phyloP scores from a whole-genome alignment of 2,888 invertebrate genomes.

The Epirrhoe tristata region DNA sequence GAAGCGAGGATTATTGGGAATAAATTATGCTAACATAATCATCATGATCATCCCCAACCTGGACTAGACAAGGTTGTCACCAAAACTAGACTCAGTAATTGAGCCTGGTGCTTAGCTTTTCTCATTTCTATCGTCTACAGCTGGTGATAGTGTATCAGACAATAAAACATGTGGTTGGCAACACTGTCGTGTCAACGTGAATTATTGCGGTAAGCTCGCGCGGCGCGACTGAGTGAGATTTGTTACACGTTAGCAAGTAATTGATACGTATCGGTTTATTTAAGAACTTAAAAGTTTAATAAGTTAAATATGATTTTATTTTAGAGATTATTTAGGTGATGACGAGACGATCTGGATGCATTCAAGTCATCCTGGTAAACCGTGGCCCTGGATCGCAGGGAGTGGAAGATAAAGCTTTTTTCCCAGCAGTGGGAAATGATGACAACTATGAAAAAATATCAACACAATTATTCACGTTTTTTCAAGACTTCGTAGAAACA shows the following conservation, averaged over 20 bases:
- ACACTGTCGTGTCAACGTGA: conserved; percentile 15
- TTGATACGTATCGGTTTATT: conserved; percentile 18
- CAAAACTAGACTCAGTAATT: background rate
- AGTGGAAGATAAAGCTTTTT: too few relatives aligned
- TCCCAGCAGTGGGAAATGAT: too few relatives aligned
- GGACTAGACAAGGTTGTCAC: background rate
- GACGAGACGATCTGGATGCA: too few relatives aligned
- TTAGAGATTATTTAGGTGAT: too few relatives aligned
- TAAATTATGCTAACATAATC: too few relatives aligned
- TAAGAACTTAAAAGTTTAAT: background rate
- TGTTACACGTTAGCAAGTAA: conserved; percentile 18
- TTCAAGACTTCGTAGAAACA: too few relatives aligned
- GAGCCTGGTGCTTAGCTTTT: background rate
- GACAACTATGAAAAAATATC: too few relatives aligned
- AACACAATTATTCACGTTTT: too few relatives aligned
- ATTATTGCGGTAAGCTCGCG: conserved; percentile 16
- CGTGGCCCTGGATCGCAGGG: too few relatives aligned
- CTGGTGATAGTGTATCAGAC: background rate
- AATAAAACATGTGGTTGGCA: conserved; percentile 1
- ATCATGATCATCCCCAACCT: background rate
- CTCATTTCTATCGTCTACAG: background rate
- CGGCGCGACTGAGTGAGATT: conserved; percentile 16
- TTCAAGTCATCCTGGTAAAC: too few relatives aligned
- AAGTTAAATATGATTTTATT: background rate
- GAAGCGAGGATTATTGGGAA: too few relatives aligned